Conservation (phyloP, 2,113 vertebrate species). For the Beaufortia kweichowensis region DNA sequence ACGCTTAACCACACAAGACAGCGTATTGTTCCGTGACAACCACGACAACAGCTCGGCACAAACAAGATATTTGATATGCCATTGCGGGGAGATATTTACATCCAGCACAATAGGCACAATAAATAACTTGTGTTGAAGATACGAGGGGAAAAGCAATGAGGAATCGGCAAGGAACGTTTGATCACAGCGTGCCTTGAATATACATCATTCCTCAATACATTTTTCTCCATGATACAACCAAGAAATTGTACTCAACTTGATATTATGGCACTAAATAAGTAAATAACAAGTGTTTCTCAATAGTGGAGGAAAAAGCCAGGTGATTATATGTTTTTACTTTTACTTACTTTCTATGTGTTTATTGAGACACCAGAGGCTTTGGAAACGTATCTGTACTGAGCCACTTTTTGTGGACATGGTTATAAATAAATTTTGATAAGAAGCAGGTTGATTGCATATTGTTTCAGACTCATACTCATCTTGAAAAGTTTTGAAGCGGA, state of each 20-base stretch:
- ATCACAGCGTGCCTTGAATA: conserved; percentile 12
- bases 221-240: neutral
- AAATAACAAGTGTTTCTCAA: neutral
- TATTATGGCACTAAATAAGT: conserved; percentile 13
- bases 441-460: conserved; percentile 1
- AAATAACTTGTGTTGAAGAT: conserved; percentile 19
- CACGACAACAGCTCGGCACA: conserved; percentile 14
- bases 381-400: neutral
- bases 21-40: conserved; percentile 44
- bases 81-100: conserved; percentile 21
- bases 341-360: neutral
- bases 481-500: neutral
- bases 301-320: neutral
- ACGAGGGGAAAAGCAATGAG: conserved; percentile 14
- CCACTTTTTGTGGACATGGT: neutral
- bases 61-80: conserved; percentile 39
- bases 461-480: neutral
- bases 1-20: neutral
- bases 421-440: neutral
- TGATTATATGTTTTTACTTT: neutral
- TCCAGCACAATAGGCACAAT: conserved; percentile 18
- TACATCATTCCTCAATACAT: conserved; percentile 11
- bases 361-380: neutral
- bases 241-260: conserved; percentile 5
- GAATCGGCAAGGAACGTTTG: neutral